A percentile compares a stretch with the other conserved stretches of the same genome.
phyloP scores from a whole-genome alignment of 2,888 invertebrate genomes.

The Ornithoptera priamus region DNA sequence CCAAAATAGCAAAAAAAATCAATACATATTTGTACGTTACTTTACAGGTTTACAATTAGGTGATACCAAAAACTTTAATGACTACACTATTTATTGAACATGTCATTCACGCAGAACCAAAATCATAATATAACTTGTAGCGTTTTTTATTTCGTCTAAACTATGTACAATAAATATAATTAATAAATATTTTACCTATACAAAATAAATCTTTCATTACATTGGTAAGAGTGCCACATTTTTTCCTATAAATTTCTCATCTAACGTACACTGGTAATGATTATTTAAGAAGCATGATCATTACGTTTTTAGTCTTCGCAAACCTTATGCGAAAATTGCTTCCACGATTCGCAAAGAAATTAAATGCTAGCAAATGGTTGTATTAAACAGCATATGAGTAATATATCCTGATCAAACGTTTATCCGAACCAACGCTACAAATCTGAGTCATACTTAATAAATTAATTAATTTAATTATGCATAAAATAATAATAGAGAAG shows the following conservation, averaged over 20 bases:
- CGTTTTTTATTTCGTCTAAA: no score
- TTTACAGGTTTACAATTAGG: no score
- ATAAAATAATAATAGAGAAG: neutral
- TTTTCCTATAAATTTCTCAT: neutral
- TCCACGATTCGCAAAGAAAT: constrained; percentile 5
- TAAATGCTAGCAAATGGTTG: constrained; percentile 22
- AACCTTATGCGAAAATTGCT: neutral
- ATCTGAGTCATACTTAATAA: constrained; percentile 28
- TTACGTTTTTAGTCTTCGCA: neutral
- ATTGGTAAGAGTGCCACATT: neutral
- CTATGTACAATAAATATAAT: no score
- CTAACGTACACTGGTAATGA: no score
- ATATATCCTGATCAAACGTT: constrained; percentile 41
- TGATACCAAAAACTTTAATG: no score
- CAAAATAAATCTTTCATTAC: no score
- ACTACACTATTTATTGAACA: no score
- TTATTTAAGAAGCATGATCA: no score
- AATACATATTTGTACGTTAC: neutral
- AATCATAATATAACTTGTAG: no score
- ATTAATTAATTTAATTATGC: neutral
- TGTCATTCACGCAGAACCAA: no score
- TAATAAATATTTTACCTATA: no score
- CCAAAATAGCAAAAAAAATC: constrained; percentile 4
- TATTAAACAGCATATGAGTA: constrained; percentile 45
- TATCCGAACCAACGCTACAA: constrained; percentile 38